A percentile compares a stretch with the other conserved stretches of the same genome.
These are phyloP conservation scores for Volucella zonaria DNA, from an alignment of 2,888 invertebrate species.

Conservation along the genomic window DNA sequence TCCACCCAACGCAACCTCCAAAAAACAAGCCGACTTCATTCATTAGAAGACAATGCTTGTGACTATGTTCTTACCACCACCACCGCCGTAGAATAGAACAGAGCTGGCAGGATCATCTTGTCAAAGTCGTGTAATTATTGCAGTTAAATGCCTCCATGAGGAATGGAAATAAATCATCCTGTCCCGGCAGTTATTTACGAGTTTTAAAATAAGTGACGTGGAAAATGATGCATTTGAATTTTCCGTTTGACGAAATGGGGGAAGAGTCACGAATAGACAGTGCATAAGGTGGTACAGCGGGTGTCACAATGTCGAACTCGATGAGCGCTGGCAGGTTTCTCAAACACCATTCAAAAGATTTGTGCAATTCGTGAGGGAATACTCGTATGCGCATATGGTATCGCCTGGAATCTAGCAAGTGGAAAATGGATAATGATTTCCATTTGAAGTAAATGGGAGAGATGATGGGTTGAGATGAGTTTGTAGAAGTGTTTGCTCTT, in stretches of 20 bases:
- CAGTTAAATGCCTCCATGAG: conserved; percentile 74
- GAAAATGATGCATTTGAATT: conserved; percentile 78
- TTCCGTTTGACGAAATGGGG: conserved; percentile 65
- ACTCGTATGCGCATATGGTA: conserved; percentile 32
- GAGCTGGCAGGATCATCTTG: conserved; percentile 72
- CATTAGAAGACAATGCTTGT: conserved; percentile 66
- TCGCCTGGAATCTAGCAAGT: not conserved
- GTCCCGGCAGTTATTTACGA: conserved; percentile 77
- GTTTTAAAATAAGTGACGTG: conserved; percentile 78
- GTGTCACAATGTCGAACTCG: conserved; percentile 25
- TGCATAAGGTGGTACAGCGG: conserved; percentile 25
- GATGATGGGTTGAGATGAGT: conserved; percentile 33
- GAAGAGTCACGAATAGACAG: not conserved
- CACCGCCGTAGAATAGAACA: conserved; percentile 42
- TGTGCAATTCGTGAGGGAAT: conserved; percentile 6
- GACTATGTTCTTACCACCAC: conserved; percentile 9
- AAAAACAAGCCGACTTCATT: conserved; percentile 59
- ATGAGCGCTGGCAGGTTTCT: conserved; percentile 65
- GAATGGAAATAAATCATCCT: conserved; percentile 74
- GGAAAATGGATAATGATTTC: not conserved
- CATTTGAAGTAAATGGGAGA: conserved; percentile 1
- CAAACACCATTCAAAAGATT: conserved; percentile 59
- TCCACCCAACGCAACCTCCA: conserved; percentile 32
- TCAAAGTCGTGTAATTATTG: conserved; percentile 74
- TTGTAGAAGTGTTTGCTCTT: not conserved